phyloP scores from a whole-genome alignment of 2,888 invertebrate species.

The Yponomeuta malinellus region DNA sequence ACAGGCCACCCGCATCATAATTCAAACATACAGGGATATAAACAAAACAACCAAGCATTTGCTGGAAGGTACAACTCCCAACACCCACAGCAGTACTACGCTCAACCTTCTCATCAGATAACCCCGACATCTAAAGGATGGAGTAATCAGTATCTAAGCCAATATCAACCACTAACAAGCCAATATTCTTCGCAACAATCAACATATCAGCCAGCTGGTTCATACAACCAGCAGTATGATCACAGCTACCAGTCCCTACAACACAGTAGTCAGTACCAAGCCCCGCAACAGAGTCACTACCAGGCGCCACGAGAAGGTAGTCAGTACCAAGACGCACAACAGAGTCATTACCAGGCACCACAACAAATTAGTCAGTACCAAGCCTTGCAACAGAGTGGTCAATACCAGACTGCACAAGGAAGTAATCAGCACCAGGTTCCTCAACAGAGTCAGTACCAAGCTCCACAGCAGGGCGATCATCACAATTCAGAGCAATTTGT shows the following conservation, averaged over 20 bases:
- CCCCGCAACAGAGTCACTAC: not conserved
- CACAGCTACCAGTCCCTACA: not conserved
- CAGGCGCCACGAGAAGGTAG: not conserved
- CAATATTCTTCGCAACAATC: conserved; percentile 1
- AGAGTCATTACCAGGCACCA: not conserved
- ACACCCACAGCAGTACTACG: conserved; percentile 1
- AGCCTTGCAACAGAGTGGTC: not conserved
- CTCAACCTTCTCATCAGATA: not conserved
- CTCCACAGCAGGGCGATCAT: not conserved
- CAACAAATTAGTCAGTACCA: not conserved
- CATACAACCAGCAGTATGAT: not conserved
- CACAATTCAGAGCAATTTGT: not conserved
- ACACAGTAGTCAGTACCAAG: not conserved
- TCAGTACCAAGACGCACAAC: not conserved
- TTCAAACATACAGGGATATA: not conserved
- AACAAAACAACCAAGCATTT: not conserved
- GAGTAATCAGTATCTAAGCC: not conserved
- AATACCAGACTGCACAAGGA: not conserved
- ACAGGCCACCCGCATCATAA: not conserved
- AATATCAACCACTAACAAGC: not conserved
- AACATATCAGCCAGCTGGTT: not conserved
- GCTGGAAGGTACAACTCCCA: not conserved
- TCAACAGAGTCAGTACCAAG: conserved; percentile 5
- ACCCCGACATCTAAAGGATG: not conserved
- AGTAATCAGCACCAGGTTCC: not conserved